Evolutionary conservation across 2,797 vertebrate species (phyloP).

Genomic region (Trichosurus vulpecula): DNA sequence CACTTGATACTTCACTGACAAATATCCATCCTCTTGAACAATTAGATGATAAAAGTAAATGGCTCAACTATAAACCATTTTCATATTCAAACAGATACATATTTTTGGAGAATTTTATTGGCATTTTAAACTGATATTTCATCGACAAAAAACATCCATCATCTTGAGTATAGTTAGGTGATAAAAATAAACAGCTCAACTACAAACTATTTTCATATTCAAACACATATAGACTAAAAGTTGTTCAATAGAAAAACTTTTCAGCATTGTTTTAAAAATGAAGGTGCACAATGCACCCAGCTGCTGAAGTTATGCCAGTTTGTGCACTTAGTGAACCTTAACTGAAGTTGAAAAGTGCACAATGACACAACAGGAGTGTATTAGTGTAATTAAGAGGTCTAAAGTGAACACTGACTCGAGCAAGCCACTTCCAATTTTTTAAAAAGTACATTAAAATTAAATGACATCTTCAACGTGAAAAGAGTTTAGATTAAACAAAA

Average conservation of each 20-base stretch:
- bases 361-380: not conserved
- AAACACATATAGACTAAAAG: no score
- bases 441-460: constrained; percentile 50
- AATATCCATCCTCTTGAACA: constrained; percentile 46
- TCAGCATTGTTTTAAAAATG: not conserved
- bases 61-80: constrained; percentile 43
- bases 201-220: no score
- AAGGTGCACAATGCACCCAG: not conserved
- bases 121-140: constrained; percentile 22
- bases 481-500: constrained; percentile 55
- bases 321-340: not conserved
- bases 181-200: no score
- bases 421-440: constrained; percentile 5
- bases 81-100: no score
- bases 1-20: constrained; percentile 42
- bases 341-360: constrained; percentile 18
- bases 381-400: not conserved
- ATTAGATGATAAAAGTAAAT: constrained; percentile 44
- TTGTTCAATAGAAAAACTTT: no score
- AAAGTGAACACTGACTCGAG: constrained; percentile 32
- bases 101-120: constrained; percentile 30
- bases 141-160: constrained; percentile 42
- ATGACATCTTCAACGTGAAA: constrained; percentile 30
- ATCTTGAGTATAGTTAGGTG: constrained; percentile 22
- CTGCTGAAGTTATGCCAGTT: constrained; percentile 3